Evolutionary conservation across 53 echinoderm and acorn worm species (phyloP).

Genomic region (Actinopyga echinites): DNA sequence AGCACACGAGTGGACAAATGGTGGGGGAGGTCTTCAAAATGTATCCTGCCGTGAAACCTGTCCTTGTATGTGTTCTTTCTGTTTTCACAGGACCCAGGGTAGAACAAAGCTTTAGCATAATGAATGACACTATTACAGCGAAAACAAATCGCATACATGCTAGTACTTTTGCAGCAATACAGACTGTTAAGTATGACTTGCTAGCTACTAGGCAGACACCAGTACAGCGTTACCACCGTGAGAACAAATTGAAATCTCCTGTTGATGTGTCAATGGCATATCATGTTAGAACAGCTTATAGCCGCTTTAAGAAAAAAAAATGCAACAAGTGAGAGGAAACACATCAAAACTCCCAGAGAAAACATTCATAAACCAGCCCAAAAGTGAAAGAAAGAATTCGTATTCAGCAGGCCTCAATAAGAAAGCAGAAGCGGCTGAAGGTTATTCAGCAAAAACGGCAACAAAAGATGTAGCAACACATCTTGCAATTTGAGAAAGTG

Average conservation of each 20-base stretch:
- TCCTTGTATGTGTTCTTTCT: conserved; percentile 9
- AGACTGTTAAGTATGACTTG: conserved; percentile 42
- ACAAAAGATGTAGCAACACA: too few species aligned
- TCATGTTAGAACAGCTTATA: conserved; percentile 12
- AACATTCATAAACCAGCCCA: too few species aligned
- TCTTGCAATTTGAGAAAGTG: too few species aligned
- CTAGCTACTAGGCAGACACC: conserved; percentile 35
- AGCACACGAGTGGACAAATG: conserved; percentile 45
- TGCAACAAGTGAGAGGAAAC: neutral
- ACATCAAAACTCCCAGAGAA: neutral
- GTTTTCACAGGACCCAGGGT: conserved; percentile 55
- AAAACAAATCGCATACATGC: conserved; percentile 48
- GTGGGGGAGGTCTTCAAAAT: conserved; percentile 37
- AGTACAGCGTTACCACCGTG: conserved; percentile 38
- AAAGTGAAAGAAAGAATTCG: too few species aligned
- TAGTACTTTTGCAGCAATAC: conserved; percentile 45
- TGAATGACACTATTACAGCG: conserved; percentile 32
- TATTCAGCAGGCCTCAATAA: too few species aligned
- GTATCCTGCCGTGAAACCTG: conserved; percentile 52
- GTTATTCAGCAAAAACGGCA: too few species aligned
- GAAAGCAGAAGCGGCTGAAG: too few species aligned
- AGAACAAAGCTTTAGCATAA: conserved; percentile 48
- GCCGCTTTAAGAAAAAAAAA: neutral
- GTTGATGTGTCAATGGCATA: conserved; percentile 46
- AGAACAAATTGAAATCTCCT: conserved; percentile 36